phyloP scores from a whole-genome alignment of 1,140 invertebrate species.

The Matsumurasca onukii region DNA sequence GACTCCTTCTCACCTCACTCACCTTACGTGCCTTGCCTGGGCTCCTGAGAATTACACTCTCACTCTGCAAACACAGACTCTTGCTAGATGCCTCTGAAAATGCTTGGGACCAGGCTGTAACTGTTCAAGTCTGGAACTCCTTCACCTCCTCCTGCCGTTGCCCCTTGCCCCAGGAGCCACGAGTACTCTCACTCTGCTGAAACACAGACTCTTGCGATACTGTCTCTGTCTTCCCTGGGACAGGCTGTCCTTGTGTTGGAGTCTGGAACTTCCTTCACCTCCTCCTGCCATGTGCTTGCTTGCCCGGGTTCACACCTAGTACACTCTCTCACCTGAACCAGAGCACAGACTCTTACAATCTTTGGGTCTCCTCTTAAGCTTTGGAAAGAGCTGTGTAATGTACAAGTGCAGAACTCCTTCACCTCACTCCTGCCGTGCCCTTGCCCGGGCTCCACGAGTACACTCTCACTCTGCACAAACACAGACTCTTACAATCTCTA shows the following conservation, averaged over 20 bases:
- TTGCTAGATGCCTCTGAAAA: too few relatives aligned
- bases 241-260: slow-evolving; percentile 85
- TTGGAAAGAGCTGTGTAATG: slow-evolving; percentile 83
- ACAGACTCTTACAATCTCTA: not conserved
- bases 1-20: slow-evolving; percentile 79
- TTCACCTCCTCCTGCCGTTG: slow-evolving; percentile 76
- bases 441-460: slow-evolving; percentile 82
- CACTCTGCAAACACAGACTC: too few relatives aligned
- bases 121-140: slow-evolving; percentile 78
- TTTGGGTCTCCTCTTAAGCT: slow-evolving; percentile 90
- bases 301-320: slow-evolving; percentile 81
- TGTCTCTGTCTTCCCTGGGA: slow-evolving; percentile 93
- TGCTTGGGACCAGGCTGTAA: slow-evolving; percentile 88
- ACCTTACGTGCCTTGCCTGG: slow-evolving; percentile 73
- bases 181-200: slow-evolving; percentile 68
- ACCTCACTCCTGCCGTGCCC: slow-evolving; percentile 77
- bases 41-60: too few relatives aligned
- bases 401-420: too few relatives aligned
- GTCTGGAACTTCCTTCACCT: slow-evolving; percentile 73
- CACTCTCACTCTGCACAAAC: slow-evolving; percentile 63
- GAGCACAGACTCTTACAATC: too few relatives aligned
- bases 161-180: too few relatives aligned
- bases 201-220: not conserved
- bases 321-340: too few relatives aligned
- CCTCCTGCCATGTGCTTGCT: slow-evolving; percentile 79